A percentile compares a stretch with the other conserved stretches of the same genome.
Evolutionary conservation across 2,113 vertebrate genomes (phyloP).

Genomic region (Chionomys nivalis): DNA sequence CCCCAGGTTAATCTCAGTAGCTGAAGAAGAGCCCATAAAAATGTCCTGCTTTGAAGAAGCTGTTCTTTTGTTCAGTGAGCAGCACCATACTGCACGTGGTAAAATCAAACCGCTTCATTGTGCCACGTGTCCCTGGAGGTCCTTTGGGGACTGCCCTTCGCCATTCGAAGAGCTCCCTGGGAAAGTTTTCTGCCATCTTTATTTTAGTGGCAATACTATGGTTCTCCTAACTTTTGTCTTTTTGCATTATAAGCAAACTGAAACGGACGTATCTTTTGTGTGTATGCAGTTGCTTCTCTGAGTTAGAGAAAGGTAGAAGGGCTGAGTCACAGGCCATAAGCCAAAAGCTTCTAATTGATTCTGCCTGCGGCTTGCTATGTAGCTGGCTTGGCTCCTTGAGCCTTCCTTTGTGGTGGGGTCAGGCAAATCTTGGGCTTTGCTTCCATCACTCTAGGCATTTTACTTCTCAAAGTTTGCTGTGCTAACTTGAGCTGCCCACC

Average conservation of each 20-base stretch:
- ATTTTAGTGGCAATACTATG: background rate
- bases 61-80: background rate
- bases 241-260: background rate
- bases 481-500: background rate
- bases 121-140: background rate
- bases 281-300: background rate
- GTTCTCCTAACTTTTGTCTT: background rate
- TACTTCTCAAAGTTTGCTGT: background rate
- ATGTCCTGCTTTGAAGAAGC: background rate
- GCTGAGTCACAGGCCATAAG: background rate
- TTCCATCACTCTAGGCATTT: background rate
- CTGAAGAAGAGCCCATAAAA: background rate
- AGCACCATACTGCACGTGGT: background rate
- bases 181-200: background rate
- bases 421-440: background rate
- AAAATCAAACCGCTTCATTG: background rate
- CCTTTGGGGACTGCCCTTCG: background rate
- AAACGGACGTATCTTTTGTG: background rate
- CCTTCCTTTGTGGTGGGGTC: background rate
- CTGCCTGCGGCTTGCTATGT: background rate
- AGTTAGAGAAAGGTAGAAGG: background rate
- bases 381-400: background rate
- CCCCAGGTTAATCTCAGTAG: background rate
- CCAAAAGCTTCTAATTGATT: background rate
- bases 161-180: background rate